Evolutionary conservation across 2,888 invertebrate genomes (phyloP), one percentile per base, ranked within the genome.

Genomic region (Dinocampus coccinellae): DNA sequence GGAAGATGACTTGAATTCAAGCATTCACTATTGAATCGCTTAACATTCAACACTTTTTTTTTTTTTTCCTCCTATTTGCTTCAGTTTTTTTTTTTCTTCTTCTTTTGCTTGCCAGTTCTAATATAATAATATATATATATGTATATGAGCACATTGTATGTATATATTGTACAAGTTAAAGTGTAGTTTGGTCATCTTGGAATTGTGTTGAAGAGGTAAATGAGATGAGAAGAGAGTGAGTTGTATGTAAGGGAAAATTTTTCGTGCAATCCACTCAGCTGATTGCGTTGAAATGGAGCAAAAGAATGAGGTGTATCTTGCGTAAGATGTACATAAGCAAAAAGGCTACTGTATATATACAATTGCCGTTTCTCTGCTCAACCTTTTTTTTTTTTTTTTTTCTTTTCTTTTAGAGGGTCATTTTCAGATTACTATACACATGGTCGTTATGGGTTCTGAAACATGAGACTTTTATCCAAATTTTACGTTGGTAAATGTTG

Each of bases 11-110:
- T 20, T n/a, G 57, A 36, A 24, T 33, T 34, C 34, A 16, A 22
- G 22, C 81, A 82, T 79, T 79, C 81, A 78, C 75, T 76, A 80
- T 78, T 75, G 26, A 33, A 64, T 47, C 16, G 22, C 52, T 20
- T 9, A 11, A 57, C 20, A 39, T 34, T 53, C 58, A 62, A 26
- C 60, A 71, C 55, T 39, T 47, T 57, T 42, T 55, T 47, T 60
- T 58, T 36, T 69, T n/a, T n/a, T n/a, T n/a, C n/a, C 20, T 42
- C 42, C 53, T 47, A 22, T 42, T 66, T 22, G 26, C 34, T 24
- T 22, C 22, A 39, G n/a, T n/a, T n/a, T n/a, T n/a, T n/a, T n/a
- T n/a, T n/a, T n/a, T n/a, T n/a, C n/a, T n/a, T n/a, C n/a, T n/a
- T n/a, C n/a, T n/a, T n/a, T n/a, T n/a, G n/a, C n/a, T n/a, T 62